Conservation (phyloP, 2,797 vertebrate genomes). For the Diplodus sargus region DNA sequence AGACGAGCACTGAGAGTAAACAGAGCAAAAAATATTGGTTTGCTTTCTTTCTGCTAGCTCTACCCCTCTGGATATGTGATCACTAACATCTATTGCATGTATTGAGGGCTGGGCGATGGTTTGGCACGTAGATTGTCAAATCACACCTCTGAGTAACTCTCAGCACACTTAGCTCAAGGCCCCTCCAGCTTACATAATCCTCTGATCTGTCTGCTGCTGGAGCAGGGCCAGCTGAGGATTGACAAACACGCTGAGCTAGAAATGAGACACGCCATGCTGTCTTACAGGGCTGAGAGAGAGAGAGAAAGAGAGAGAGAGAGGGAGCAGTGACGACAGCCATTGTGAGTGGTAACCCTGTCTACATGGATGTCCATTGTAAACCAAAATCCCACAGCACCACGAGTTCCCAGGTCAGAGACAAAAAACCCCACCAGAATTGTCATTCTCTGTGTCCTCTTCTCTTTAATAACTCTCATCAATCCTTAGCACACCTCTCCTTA, state of each 20-base stretch:
- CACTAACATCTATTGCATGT: slow-evolving; percentile 70
- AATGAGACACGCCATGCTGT: slow-evolving; percentile 61
- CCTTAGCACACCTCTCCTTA: slow-evolving; percentile 17
- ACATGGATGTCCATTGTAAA: slow-evolving; percentile 24
- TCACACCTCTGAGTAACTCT: slow-evolving; percentile 80
- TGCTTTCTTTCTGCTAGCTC: slow-evolving; percentile 63
- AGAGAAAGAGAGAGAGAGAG: slow-evolving; percentile 47
- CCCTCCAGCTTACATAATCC: slow-evolving; percentile 81
- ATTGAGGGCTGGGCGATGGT: slow-evolving; percentile 67
- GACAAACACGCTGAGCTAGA: slow-evolving; percentile 66
- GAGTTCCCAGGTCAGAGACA: slow-evolving; percentile 34
- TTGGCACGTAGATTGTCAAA: slow-evolving; percentile 80
- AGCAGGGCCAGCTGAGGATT: slow-evolving; percentile 73
- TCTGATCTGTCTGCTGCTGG: slow-evolving; percentile 79
- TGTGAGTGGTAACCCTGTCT: slow-evolving; percentile 53
- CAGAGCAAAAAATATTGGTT: slow-evolving; percentile 69
- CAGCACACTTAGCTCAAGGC: slow-evolving; percentile 78
- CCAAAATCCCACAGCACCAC: slow-evolving; percentile 44
- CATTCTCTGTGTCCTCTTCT: neutral
- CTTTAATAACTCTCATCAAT: slow-evolving; percentile 34
- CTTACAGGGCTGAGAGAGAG: slow-evolving; percentile 59
- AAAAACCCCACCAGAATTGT: neutral
- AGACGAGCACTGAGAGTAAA: slow-evolving; percentile 57
- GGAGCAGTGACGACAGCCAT: slow-evolving; percentile 55
- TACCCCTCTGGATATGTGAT: slow-evolving; percentile 75